Evolutionary conservation across 1,140 invertebrate species (phyloP).

Genomic region (Ostrea edulis): DNA sequence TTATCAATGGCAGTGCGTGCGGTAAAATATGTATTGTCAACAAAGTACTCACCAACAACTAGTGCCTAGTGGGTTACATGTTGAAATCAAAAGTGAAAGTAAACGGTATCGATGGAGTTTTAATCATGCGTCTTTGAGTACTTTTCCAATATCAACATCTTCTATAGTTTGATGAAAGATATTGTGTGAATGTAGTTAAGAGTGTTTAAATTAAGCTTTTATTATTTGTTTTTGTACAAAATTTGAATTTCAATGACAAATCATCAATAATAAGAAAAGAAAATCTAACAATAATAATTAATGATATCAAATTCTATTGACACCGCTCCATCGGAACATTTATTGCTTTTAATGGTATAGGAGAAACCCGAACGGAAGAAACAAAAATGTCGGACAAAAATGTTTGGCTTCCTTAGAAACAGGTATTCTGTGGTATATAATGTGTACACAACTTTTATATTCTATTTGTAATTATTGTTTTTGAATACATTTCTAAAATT

Average conservation of each 20-base stretch:
- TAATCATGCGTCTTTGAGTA: background rate
- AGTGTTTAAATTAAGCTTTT: too few species aligned
- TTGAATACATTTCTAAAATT: too few species aligned
- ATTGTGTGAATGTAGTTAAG: too few species aligned
- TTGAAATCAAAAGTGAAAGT: constrained; percentile 23
- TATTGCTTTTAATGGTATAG: background rate
- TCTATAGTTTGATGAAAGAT: too few species aligned
- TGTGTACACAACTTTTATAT: too few species aligned
- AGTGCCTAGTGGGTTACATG: background rate
- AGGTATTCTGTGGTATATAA: background rate
- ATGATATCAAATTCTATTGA: background rate
- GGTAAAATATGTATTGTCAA: too few species aligned
- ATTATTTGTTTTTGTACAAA: too few species aligned
- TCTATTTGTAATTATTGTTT: too few species aligned
- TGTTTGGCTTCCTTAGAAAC: constrained; percentile 15
- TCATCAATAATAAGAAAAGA: too few species aligned
- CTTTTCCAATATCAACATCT: background rate
- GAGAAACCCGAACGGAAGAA: background rate
- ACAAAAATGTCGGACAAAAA: constrained; percentile 24
- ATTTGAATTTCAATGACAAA: too few species aligned
- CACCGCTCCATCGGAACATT: background rate
- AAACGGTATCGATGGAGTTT: background rate
- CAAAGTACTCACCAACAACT: too few species aligned
- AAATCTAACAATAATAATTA: background rate
- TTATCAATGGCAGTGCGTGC: too few species aligned